phyloP scores from a whole-genome alignment of 2,113 vertebrate genomes.

The Scomber colias region DNA sequence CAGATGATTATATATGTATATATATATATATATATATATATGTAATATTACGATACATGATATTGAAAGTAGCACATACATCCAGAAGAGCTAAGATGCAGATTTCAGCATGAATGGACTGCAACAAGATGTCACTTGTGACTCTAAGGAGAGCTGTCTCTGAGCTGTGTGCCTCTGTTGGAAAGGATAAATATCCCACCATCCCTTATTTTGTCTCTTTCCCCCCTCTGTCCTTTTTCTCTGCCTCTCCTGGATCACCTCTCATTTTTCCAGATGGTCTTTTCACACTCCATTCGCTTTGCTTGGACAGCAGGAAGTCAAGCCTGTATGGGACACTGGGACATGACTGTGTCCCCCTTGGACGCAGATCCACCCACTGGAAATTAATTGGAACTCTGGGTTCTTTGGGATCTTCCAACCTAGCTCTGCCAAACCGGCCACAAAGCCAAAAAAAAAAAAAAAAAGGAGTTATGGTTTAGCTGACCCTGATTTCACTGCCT shows the following conservation, averaged over 20 bases:
- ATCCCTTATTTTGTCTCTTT: conserved; percentile 7
- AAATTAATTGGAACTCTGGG: conserved; percentile 63
- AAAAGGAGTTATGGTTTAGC: conserved; percentile 45
- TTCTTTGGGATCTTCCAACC: conserved; percentile 46
- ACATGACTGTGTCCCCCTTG: conserved; percentile 55
- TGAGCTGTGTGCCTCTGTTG: background rate
- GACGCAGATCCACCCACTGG: conserved; percentile 48
- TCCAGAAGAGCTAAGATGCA: background rate
- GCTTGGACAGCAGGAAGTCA: conserved; percentile 62
- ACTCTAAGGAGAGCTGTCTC: background rate
- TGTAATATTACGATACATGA: background rate
- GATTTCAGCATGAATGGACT: background rate
- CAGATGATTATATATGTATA: background rate
- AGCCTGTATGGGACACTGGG: conserved; percentile 52
- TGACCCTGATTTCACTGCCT: conserved; percentile 41
- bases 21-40: background rate
- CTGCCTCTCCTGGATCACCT: conserved; percentile 44
- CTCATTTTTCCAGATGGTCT: conserved; percentile 71
- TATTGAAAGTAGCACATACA: background rate
- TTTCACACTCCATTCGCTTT: conserved; percentile 67
- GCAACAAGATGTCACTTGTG: background rate
- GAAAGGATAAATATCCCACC: conserved; percentile 39
- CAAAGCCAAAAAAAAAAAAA: conserved; percentile 53
- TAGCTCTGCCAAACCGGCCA: conserved; percentile 33
- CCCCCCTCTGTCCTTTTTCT: conserved; percentile 20